Conservation (phyloP, 2,797 vertebrate genomes). For the Cetoscarus ocellatus region DNA sequence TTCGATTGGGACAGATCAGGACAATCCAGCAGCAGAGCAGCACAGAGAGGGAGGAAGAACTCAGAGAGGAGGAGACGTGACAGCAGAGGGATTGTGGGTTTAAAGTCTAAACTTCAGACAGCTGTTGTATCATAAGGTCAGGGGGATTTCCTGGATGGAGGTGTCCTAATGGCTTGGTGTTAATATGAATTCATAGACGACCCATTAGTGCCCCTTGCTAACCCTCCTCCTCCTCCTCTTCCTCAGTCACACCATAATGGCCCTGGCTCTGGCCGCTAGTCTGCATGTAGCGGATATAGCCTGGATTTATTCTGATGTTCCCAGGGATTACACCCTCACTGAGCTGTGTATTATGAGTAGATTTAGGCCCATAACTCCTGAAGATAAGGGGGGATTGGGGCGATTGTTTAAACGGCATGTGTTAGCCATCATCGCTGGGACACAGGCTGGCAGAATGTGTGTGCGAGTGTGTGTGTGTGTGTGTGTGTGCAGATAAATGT, state of each 20-base stretch:
- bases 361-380: conserved; percentile 81
- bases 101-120: conserved; percentile 71
- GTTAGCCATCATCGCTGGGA: conserved; percentile 58
- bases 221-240: conserved; percentile 46
- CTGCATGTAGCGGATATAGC: conserved; percentile 75
- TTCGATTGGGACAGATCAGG: conserved; percentile 56
- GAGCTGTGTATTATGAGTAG: conserved; percentile 82
- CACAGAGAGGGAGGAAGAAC: neutral
- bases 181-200: conserved; percentile 74
- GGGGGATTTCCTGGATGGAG: conserved; percentile 78
- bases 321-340: conserved; percentile 78
- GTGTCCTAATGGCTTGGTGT: conserved; percentile 77
- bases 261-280: conserved; percentile 62
- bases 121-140: conserved; percentile 60
- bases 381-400: conserved; percentile 77
- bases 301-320: conserved; percentile 80
- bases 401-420: conserved; percentile 80
- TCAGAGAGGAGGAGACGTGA: conserved; percentile 43
- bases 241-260: conserved; percentile 68
- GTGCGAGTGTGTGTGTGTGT: conserved; percentile 25
- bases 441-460: conserved; percentile 13
- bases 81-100: conserved; percentile 67
- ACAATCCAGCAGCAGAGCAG: conserved; percentile 44
- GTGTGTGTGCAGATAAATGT: neutral
- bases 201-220: conserved; percentile 67